phyloP scores from a whole-genome alignment of 92 coral and sea anemone genomes.

The Plumapathes pennacea region DNA sequence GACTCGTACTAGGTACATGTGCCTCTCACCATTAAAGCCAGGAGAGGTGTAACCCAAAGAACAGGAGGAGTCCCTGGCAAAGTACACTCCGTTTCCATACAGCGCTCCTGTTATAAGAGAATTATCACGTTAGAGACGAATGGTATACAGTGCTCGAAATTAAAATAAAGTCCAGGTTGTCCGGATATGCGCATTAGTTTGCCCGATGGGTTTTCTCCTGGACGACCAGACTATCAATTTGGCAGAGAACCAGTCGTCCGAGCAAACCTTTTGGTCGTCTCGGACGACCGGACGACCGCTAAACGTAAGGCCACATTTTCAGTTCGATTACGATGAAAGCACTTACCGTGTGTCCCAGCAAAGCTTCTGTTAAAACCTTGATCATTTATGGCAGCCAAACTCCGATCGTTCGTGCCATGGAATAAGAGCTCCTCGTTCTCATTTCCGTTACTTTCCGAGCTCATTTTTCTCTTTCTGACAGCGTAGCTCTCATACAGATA shows the following conservation, averaged over 20 bases:
- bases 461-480: slow-evolving; percentile 60
- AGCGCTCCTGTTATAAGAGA: slow-evolving; percentile 17
- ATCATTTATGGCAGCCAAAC: slow-evolving; percentile 39
- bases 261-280: too few species aligned
- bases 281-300: too few species aligned
- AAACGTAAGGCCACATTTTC: too few species aligned
- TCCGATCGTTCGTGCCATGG: slow-evolving; percentile 62
- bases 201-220: too few species aligned
- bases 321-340: too few species aligned
- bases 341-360: slow-evolving; percentile 69
- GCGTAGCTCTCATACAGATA: slow-evolving; percentile 38
- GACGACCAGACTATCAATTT: too few species aligned
- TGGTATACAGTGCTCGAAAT: too few species aligned
- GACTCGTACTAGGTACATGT: slow-evolving; percentile 77
- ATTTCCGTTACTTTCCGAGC: slow-evolving; percentile 31
- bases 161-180: too few species aligned
- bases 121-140: too few species aligned
- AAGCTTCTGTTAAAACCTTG: slow-evolving; percentile 64
- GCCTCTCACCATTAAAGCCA: slow-evolving; percentile 17
- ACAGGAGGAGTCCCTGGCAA: slow-evolving; percentile 63
- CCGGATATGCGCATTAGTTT: too few species aligned
- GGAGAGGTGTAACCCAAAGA: slow-evolving; percentile 32
- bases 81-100: slow-evolving; percentile 79
- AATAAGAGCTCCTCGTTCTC: slow-evolving; percentile 59
- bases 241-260: too few species aligned